phyloP scores from a whole-genome alignment of 2,797 vertebrate species.

The Helostoma temminkii region DNA sequence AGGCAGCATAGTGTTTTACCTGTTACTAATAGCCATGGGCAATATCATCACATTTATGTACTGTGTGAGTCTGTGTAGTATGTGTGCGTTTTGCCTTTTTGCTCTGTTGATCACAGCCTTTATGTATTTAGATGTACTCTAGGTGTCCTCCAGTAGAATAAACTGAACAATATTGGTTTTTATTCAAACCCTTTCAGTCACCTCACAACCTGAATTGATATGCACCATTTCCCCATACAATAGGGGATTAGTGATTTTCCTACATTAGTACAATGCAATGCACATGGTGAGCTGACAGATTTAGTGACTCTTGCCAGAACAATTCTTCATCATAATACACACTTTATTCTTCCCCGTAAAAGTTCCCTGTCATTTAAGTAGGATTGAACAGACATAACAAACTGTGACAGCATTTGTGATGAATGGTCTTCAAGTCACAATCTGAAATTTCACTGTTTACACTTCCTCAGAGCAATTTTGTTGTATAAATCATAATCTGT shows the following conservation, averaged over 20 bases:
- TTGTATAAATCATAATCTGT: slow-evolving; percentile 74
- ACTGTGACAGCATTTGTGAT: slow-evolving; percentile 69
- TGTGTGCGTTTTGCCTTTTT: slow-evolving; percentile 1
- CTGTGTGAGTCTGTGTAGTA: slow-evolving; percentile 9
- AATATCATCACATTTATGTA: slow-evolving; percentile 25
- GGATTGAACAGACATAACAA: slow-evolving; percentile 68
- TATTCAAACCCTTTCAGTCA: slow-evolving; percentile 42
- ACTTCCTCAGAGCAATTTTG: slow-evolving; percentile 61
- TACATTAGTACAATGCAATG: slow-evolving; percentile 54
- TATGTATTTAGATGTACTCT: slow-evolving; percentile 43
- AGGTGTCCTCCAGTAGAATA: slow-evolving; percentile 32
- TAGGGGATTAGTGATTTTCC: slow-evolving; percentile 68
- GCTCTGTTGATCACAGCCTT: slow-evolving; percentile 30
- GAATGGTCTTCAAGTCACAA: slow-evolving; percentile 63
- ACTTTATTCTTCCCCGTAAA: slow-evolving; percentile 69
- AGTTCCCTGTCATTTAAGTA: slow-evolving; percentile 66
- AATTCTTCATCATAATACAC: slow-evolving; percentile 63
- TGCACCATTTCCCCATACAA: slow-evolving; percentile 55
- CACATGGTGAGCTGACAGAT: slow-evolving; percentile 64
- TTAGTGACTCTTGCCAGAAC: slow-evolving; percentile 59
- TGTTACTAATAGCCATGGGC: slow-evolving; percentile 19
- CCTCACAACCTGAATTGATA: slow-evolving; percentile 19
- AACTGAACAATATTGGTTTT: slow-evolving; percentile 63
- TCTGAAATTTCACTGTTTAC: slow-evolving; percentile 73
- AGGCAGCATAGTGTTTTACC: slow-evolving; percentile 31